A percentile compares a stretch with the other conserved stretches of the same genome.
phyloP scores from a whole-genome alignment of 2,113 vertebrate species.

The Rostratula benghalensis region DNA sequence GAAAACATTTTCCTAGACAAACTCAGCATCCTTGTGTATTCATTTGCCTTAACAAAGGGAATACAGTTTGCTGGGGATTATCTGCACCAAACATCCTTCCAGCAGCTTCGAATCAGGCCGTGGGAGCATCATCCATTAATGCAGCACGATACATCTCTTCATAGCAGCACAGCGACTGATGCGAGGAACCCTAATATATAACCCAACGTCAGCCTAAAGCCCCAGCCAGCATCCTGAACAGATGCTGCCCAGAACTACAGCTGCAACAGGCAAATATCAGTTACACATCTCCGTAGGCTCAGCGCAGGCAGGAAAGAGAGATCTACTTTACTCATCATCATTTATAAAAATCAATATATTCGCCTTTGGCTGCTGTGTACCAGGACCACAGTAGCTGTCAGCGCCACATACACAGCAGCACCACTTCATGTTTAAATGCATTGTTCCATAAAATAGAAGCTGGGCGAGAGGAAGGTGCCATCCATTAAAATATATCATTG shows the following conservation, averaged over 20 bases:
- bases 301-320: background rate
- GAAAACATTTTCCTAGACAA: background rate
- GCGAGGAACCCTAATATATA: background rate
- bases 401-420: background rate
- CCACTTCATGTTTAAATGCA: slow-evolving; percentile 21
- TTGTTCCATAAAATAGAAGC: slow-evolving; percentile 32
- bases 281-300: slow-evolving; percentile 32
- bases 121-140: background rate
- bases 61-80: background rate
- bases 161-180: background rate
- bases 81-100: background rate
- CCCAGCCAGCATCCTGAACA: background rate
- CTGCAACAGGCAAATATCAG: slow-evolving; percentile 10
- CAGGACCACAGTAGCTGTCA: slow-evolving; percentile 4
- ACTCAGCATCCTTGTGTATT: background rate
- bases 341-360: slow-evolving; percentile 63
- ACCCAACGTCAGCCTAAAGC: background rate
- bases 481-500: slow-evolving; percentile 30
- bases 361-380: slow-evolving; percentile 14
- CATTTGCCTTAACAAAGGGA: background rate
- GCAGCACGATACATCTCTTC: background rate
- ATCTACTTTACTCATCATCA: slow-evolving; percentile 37
- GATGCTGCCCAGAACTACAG: background rate
- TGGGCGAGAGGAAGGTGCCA: background rate
- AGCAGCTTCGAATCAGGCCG: background rate